A percentile compares a stretch with the other conserved stretches of the same genome.
Conservation (phyloP, 2,888 invertebrate species). For the Hololepta plana region DNA sequence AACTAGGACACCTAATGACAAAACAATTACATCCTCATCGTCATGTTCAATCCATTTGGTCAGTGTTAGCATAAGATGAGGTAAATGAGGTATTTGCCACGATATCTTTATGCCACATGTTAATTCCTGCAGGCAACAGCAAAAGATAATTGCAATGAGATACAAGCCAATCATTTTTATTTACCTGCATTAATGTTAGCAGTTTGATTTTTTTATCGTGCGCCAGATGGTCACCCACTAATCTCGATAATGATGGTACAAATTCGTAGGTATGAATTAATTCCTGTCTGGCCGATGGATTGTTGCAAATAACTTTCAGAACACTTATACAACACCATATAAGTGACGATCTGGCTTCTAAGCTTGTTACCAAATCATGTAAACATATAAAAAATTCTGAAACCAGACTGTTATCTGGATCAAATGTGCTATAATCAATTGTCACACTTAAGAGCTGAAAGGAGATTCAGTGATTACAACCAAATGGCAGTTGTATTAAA, state of each 20-base stretch:
- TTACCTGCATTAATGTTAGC: constrained; percentile 44
- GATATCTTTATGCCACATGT: constrained; percentile 62
- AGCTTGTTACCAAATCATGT: constrained; percentile 42
- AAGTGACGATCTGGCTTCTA: constrained; percentile 36
- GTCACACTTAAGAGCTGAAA: constrained; percentile 43
- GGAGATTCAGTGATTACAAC: constrained; percentile 1
- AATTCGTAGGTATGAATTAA: constrained; percentile 54
- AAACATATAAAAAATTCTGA: constrained; percentile 49
- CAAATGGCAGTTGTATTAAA: neutral
- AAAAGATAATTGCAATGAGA: no score
- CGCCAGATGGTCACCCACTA: constrained; percentile 40
- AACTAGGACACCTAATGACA: constrained; percentile 51
- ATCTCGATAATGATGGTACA: constrained; percentile 41
- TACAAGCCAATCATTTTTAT: constrained; percentile 2
- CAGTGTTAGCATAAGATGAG: constrained; percentile 44
- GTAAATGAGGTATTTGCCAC: constrained; percentile 63
- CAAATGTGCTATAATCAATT: constrained; percentile 45
- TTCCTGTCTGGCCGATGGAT: constrained; percentile 39
- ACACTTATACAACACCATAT: constrained; percentile 49
- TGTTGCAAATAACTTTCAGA: constrained; percentile 40
- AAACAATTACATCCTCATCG: constrained; percentile 26
- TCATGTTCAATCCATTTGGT: constrained; percentile 39
- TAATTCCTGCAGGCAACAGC: constrained; percentile 50
- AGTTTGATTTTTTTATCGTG: constrained; percentile 44
- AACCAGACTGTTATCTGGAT: constrained; percentile 42